Base-by-base conservation (phyloP, 1,140 invertebrate species). In the Brachionus plicatilis region DNA sequence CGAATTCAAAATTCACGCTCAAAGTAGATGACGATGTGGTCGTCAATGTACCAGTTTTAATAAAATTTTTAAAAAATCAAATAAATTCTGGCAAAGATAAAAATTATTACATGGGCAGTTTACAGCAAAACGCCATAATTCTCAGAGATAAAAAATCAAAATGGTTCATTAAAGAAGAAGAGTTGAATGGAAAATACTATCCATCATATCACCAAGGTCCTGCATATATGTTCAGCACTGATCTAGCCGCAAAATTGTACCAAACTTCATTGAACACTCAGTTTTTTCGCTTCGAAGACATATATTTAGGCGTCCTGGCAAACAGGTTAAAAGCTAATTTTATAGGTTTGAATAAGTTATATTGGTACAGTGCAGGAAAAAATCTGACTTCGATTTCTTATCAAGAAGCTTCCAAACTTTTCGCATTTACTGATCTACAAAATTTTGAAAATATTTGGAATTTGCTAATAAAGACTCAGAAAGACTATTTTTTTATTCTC, bases 1-100 rank as follows among this genome's bases (percentile, higher is more conserved):
- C 60, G 7, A 50, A 75, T 11, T 79, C 85, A 7, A 37, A 65
- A 3, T 85, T 84, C 20, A 82, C 84, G 29, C 72, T 86, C 14
- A 86, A 85, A 83, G 72, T 86, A 3, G 85, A 86, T 43, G 85
- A 86, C 47, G 86, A 86, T 53, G 68, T 85, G 8, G 75, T 86
- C 24, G 37, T 27, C 29, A 78, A 78, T 17, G 20, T 41, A 14
- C 85, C 86, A 6, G 20, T 60, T 17, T 29, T 78, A n/a, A 24
- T 50, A 37, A 78, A 29, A 27, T 78, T 78, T 78, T 29, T 47
- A 41, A 27, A 78, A 14, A 50, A 50, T 29, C 11, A 56, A 20
- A n/a, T 56, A n/a, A n/a, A 17, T 5, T 20, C 14, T 56, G 53
- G 53, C 17, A 56, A 56, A 56, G 4, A 56, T 20, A 43, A 72